phyloP scores from a whole-genome alignment of 2,113 vertebrate genomes.

The Sinocyclocheilus grahami region DNA sequence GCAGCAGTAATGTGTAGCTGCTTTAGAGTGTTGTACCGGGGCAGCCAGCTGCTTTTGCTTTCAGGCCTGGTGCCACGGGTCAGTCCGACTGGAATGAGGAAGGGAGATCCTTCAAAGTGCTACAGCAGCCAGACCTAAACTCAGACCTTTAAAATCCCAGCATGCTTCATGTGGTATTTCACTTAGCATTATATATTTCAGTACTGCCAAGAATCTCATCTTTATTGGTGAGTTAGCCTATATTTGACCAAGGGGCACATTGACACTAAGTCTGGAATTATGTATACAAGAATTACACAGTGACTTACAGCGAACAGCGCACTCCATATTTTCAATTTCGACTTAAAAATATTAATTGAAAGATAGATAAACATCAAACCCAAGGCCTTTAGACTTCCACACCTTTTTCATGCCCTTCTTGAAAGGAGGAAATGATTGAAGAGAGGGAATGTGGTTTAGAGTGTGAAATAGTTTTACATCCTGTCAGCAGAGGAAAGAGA shows the following conservation, averaged over 20 bases:
- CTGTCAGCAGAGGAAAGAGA: neutral
- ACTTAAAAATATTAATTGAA: neutral
- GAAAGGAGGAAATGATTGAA: neutral
- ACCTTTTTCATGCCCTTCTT: neutral
- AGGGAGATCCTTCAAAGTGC: slow-evolving; percentile 22
- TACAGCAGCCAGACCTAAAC: neutral
- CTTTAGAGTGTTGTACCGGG: neutral
- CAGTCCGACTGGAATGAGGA: slow-evolving; percentile 24
- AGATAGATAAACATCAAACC: neutral
- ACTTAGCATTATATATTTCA: neutral
- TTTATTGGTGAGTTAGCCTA: slow-evolving; percentile 1
- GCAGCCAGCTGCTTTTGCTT: slow-evolving; percentile 6
- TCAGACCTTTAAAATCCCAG: slow-evolving; percentile 26
- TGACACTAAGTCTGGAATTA: neutral
- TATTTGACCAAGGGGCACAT: neutral
- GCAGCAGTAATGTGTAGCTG: slow-evolving; percentile 1
- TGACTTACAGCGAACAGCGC: too few relatives aligned
- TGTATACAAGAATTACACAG: too few relatives aligned
- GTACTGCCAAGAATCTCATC: neutral
- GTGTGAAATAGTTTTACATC: slow-evolving; percentile 24
- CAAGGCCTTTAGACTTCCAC: neutral
- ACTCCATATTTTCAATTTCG: neutral
- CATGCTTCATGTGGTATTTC: slow-evolving; percentile 31
- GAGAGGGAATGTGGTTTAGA: neutral
- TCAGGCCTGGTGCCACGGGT: neutral